phyloP scores from a whole-genome alignment of 2,113 vertebrate genomes.

The Nesoenas mayeri region DNA sequence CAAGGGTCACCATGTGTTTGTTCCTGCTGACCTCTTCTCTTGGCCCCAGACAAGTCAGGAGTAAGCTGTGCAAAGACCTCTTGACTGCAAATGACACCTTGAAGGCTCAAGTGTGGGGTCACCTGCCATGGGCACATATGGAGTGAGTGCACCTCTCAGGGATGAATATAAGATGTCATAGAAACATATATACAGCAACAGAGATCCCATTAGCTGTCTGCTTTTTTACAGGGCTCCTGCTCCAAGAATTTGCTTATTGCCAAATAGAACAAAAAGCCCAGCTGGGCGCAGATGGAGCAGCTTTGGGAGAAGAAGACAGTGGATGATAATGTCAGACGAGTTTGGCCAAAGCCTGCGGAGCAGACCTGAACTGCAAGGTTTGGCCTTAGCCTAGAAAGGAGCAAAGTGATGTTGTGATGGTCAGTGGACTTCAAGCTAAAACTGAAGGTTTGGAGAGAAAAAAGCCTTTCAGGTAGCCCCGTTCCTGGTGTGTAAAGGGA shows the following conservation, averaged over 20 bases:
- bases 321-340: background rate
- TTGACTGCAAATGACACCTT: background rate
- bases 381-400: background rate
- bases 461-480: background rate
- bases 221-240: background rate
- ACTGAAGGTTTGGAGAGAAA: background rate
- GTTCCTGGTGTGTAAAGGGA: background rate
- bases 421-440: background rate
- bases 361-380: background rate
- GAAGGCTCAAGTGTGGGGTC: rapidly evolving
- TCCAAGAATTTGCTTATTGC: background rate
- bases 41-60: background rate
- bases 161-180: background rate
- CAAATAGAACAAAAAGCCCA: background rate
- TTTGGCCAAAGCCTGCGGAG: background rate
- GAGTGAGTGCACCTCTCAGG: background rate
- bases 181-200: background rate
- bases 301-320: background rate
- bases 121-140: background rate
- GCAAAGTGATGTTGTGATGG: background rate
- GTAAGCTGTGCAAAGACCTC: background rate
- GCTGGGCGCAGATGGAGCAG: background rate
- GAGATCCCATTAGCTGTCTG: background rate
- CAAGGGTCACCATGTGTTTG: rapidly evolving
- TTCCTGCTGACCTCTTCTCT: background rate